phyloP scores from a whole-genome alignment of 2,888 invertebrate genomes.

The Himalopsyche anomala region DNA sequence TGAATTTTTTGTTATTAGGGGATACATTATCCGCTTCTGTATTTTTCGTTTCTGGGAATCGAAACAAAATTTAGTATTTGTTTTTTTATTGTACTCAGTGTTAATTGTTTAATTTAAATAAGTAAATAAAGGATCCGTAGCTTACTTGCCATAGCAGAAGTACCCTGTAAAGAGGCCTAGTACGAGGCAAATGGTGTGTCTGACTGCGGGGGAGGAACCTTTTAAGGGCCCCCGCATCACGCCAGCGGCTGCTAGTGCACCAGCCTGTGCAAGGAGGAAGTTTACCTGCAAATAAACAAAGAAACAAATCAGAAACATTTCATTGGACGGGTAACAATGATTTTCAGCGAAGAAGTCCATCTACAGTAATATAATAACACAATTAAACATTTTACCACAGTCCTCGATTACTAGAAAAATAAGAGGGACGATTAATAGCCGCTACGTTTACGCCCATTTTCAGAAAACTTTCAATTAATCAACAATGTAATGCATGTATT shows the following conservation, averaged over 20 bases:
- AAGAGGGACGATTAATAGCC: no score
- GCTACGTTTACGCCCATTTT: no score
- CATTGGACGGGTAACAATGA: neutral
- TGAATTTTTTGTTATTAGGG: no score
- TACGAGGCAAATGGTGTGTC: constrained; percentile 87
- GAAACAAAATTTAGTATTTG: no score
- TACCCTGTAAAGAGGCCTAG: constrained; percentile 89
- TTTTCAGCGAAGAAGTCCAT: neutral
- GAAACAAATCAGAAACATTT: neutral
- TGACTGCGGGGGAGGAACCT: constrained; percentile 82
- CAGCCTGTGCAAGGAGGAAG: constrained; percentile 82
- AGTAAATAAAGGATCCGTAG: constrained; percentile 18
- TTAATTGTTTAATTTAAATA: neutral
- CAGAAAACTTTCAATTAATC: no score
- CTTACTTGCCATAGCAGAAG: constrained; percentile 93
- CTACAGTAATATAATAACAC: no score
- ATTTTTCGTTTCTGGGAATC: no score
- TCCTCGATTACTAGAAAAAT: no score
- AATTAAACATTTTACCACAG: no score
- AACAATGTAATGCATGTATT: no score
- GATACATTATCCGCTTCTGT: no score
- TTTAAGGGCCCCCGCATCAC: constrained; percentile 86
- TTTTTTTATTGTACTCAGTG: no score
- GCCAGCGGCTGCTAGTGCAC: constrained; percentile 87
- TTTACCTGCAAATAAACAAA: constrained; percentile 78